Evolutionary conservation across 37 sponge, comb jelly and placozoan species (phyloP).

Genomic region (Beroe forskalii): DNA sequence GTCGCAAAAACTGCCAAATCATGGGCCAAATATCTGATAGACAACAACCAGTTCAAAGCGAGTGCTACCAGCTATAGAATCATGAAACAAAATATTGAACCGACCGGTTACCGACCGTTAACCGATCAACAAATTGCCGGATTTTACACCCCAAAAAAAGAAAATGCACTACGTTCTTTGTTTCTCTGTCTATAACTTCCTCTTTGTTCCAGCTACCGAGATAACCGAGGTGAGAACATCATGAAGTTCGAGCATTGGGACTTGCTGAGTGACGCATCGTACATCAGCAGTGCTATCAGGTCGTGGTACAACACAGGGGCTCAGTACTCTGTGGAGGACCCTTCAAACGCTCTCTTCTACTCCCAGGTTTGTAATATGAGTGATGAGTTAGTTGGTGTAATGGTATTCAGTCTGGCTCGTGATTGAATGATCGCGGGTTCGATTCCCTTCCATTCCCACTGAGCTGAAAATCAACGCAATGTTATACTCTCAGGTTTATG

Average conservation of each 20-base stretch:
- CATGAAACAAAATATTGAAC: too few relatives aligned
- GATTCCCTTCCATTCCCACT: too few relatives aligned
- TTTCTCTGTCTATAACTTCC: too few relatives aligned
- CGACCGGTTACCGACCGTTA: too few relatives aligned
- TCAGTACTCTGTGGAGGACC: not conserved
- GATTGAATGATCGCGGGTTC: too few relatives aligned
- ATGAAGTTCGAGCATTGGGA: conserved; percentile 57
- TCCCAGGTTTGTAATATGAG: conserved; percentile 38
- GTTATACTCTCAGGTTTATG: too few relatives aligned
- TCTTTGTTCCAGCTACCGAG: conserved; percentile 41
- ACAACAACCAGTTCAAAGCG: conserved; percentile 12
- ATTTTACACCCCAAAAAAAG: too few relatives aligned
- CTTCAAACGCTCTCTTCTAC: conserved; percentile 14
- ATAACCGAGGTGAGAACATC: conserved; percentile 27
- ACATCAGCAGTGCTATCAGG: not conserved
- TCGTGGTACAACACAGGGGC: conserved; percentile 15
- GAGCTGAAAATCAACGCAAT: too few relatives aligned
- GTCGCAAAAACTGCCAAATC: conserved; percentile 14
- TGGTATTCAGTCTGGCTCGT: too few relatives aligned
- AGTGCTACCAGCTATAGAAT: conserved; percentile 14
- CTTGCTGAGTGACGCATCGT: conserved; percentile 27
- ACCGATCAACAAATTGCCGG: too few relatives aligned
- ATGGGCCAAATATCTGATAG: conserved; percentile 15
- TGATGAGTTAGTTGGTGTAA: too few relatives aligned
- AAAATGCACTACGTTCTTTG: too few relatives aligned